Evolutionary conservation across 2,888 invertebrate genomes (phyloP).

Genomic region (Prosopocoilus inquinatus): DNA sequence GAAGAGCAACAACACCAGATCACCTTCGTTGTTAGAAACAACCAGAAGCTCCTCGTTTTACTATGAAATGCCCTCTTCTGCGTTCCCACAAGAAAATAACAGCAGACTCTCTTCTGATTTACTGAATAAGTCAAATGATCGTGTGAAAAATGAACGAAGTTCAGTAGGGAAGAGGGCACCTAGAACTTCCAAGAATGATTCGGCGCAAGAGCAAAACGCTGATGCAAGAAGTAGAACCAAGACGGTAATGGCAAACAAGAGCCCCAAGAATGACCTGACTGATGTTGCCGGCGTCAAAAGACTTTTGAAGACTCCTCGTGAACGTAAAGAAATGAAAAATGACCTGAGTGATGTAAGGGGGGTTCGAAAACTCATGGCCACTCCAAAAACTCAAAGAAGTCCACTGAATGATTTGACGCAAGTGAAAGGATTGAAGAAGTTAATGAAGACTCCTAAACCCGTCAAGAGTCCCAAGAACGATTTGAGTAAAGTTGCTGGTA

Average conservation of each 20-base stretch:
- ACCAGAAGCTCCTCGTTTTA: too few relatives aligned
- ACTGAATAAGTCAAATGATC: too few relatives aligned
- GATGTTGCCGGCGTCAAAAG: conserved; percentile 33
- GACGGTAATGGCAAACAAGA: conserved; percentile 26
- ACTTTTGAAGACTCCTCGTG: conserved; percentile 30
- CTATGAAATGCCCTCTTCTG: too few relatives aligned
- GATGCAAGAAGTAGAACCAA: too few relatives aligned
- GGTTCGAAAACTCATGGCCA: background rate
- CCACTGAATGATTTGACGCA: conserved; percentile 42
- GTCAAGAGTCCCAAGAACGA: conserved; percentile 43
- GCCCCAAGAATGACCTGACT: conserved; percentile 34
- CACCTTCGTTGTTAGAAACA: too few relatives aligned
- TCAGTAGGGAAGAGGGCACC: too few relatives aligned
- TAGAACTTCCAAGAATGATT: too few relatives aligned
- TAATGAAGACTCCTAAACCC: conserved; percentile 32
- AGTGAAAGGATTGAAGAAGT: conserved; percentile 43
- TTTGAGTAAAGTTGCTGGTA: conserved; percentile 48
- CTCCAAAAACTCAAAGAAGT: background rate
- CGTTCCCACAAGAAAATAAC: too few relatives aligned
- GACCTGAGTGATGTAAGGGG: conserved; percentile 51
- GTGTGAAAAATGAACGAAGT: too few relatives aligned
- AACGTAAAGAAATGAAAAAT: conserved; percentile 36
- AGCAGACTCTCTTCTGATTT: too few relatives aligned
- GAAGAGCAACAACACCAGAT: too few relatives aligned
- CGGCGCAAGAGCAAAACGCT: too few relatives aligned